Percentiles rank a stretch among this genome's conserved stretches.
These are phyloP conservation scores for Gymnocypris eckloni DNA, from an alignment of 2,797 vertebrate species.

Conservation along the genomic window DNA sequence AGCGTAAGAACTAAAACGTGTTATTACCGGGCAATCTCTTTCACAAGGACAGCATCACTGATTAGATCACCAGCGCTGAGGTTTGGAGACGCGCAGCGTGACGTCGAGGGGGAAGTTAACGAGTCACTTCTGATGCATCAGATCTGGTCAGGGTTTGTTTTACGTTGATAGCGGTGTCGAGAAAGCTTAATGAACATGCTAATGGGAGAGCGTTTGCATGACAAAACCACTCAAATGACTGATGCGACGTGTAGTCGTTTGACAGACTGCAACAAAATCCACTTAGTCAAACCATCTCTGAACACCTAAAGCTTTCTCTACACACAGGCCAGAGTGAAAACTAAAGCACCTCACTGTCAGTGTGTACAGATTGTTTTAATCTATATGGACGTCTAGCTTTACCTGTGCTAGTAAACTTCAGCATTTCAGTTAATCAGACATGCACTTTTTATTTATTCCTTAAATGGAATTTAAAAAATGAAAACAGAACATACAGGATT, in stretches of 20 bases:
- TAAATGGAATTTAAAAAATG: background rate
- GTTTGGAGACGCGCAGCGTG: background rate
- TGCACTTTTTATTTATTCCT: background rate
- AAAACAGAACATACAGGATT: background rate
- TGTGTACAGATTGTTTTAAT: no score
- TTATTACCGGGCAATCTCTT: no score
- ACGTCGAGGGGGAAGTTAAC: background rate
- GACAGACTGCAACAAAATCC: background rate
- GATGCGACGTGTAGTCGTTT: background rate
- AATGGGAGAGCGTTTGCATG: constrained; percentile 10
- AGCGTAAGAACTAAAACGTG: background rate
- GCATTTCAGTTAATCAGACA: background rate
- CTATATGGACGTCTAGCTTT: background rate
- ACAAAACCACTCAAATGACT: constrained; percentile 26
- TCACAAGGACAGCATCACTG: background rate
- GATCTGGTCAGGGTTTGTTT: background rate
- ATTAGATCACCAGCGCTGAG: background rate
- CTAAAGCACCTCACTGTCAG: background rate
- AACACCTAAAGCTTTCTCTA: background rate
- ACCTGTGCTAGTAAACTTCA: background rate
- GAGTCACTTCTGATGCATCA: background rate
- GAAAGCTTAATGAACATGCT: background rate
- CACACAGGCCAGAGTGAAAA: background rate
- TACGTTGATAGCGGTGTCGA: background rate
- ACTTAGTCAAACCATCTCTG: constrained; percentile 9